Conservation (phyloP, 2,113 vertebrate genomes). For the Pogona vitticeps region DNA sequence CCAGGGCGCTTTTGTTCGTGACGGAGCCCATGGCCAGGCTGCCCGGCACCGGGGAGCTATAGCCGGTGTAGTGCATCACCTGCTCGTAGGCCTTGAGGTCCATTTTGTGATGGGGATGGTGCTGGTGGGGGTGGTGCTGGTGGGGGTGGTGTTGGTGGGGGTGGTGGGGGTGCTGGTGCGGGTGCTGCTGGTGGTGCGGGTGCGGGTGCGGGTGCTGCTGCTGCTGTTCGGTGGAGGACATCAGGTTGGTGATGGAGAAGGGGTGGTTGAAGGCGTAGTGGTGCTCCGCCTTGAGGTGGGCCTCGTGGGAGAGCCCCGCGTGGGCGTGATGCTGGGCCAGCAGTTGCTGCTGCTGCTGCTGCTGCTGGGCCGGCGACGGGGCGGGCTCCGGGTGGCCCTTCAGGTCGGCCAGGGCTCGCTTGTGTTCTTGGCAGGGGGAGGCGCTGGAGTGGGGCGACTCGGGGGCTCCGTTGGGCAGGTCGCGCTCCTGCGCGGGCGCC, state of each 20-base stretch:
- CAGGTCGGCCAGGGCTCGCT: conserved; percentile 73
- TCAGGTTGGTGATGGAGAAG: conserved; percentile 98
- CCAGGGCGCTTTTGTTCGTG: conserved; percentile 92
- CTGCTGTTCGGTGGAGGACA: conserved; percentile 97
- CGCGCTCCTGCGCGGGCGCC: conserved; percentile 25
- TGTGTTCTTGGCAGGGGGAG: conserved; percentile 88
- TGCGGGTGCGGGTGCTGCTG: conserved; percentile 88
- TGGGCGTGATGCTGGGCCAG: conserved; percentile 88
- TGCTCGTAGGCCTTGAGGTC: conserved; percentile 99
- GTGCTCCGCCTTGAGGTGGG: conserved; percentile 96
- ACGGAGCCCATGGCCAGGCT: conserved; percentile 93
- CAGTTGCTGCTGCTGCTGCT: conserved; percentile 81
- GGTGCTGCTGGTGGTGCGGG: conserved; percentile 76
- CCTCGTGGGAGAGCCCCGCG: conserved; percentile 88
- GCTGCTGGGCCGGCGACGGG: conserved; percentile 80
- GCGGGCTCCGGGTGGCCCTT: conserved; percentile 88
- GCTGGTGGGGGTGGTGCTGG: conserved; percentile 34
- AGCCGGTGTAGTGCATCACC: conserved; percentile 96
- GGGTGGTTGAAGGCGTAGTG: conserved; percentile 99
- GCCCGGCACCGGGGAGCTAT: conserved; percentile 92
- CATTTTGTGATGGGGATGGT: conserved; percentile 87
- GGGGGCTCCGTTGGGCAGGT: conserved; percentile 69
- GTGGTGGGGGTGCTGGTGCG: conserved; percentile 69
- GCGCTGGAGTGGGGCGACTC: conserved; percentile 91
- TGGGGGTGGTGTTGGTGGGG: conserved; percentile 80